Evolutionary conservation across 2,888 invertebrate genomes (phyloP).

Genomic region (Frankliniella fusca): DNA sequence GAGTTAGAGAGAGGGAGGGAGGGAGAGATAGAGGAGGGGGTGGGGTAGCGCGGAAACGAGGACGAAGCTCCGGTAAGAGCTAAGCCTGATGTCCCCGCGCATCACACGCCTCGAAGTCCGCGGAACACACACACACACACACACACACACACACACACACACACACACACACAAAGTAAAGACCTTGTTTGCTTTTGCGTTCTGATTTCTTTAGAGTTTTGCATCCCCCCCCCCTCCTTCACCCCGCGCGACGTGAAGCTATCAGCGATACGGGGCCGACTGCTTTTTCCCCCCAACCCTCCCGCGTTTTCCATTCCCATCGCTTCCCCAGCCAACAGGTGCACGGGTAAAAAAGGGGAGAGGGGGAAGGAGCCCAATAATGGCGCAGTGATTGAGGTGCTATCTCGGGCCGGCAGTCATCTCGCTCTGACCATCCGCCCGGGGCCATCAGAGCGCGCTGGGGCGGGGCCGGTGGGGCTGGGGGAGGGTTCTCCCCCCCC

Average conservation of each 20-base stretch:
- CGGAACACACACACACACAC: too few species aligned
- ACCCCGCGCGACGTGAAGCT: too few species aligned
- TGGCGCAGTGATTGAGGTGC: not conserved
- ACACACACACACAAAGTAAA: too few species aligned
- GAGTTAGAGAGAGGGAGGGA: not conserved
- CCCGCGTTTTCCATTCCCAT: not conserved
- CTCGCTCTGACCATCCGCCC: not conserved
- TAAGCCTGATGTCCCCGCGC: too few species aligned
- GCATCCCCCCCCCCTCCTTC: too few species aligned
- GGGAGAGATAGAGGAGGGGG: not conserved
- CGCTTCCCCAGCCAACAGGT: not conserved
- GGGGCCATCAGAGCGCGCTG: not conserved
- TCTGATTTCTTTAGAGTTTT: too few species aligned
- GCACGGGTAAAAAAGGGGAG: not conserved
- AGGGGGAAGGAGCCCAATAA: not conserved
- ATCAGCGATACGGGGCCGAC: too few species aligned
- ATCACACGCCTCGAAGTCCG: too few species aligned
- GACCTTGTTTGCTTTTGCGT: too few species aligned
- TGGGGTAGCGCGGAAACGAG: not conserved
- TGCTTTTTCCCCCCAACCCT: not conserved
- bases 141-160: too few species aligned
- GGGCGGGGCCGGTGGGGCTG: not conserved
- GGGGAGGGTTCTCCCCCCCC: not conserved
- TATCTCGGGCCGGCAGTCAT: not conserved
- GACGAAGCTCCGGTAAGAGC: not conserved